Evolutionary conservation across 1,140 invertebrate species (phyloP).

Genomic region (Drosophila lacertosa): DNA sequence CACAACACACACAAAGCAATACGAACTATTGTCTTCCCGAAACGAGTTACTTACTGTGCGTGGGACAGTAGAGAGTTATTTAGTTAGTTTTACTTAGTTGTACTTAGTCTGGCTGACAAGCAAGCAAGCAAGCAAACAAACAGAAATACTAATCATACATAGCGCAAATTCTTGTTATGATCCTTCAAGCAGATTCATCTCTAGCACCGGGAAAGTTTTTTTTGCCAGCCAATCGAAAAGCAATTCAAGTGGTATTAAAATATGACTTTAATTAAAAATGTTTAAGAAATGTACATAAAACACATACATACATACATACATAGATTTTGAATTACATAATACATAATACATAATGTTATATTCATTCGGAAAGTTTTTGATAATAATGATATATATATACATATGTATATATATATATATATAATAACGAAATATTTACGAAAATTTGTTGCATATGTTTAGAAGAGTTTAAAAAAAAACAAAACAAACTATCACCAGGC

Average conservation of each 20-base stretch:
- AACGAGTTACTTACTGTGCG: constrained; percentile 26
- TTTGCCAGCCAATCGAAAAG: constrained; percentile 53
- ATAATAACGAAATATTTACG: constrained; percentile 32
- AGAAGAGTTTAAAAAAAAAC: constrained; percentile 17
- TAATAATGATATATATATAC: constrained; percentile 4
- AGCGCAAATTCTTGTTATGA: constrained; percentile 17
- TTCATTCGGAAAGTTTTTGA: constrained; percentile 15
- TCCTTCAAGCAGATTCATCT: constrained; percentile 2
- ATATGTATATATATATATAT: no score
- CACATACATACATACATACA: constrained; percentile 17
- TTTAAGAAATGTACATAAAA: constrained; percentile 7
- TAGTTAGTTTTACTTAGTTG: constrained; percentile 65
- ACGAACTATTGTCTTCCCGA: constrained; percentile 43
- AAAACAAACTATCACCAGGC: constrained; percentile 12
- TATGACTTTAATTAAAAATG: constrained; percentile 6
- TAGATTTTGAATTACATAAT: no score
- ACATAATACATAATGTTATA: constrained; percentile 7
- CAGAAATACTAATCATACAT: not conserved
- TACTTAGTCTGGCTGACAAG: constrained; percentile 12
- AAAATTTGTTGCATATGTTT: constrained; percentile 61
- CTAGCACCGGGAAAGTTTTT: not conserved
- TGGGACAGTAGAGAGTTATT: constrained; percentile 21
- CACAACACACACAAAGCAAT: constrained; percentile 35
- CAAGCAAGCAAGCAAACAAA: not conserved
- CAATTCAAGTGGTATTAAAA: constrained; percentile 77